Conservation (phyloP, 2,113 vertebrate species). For the Myiagra hebetior region DNA sequence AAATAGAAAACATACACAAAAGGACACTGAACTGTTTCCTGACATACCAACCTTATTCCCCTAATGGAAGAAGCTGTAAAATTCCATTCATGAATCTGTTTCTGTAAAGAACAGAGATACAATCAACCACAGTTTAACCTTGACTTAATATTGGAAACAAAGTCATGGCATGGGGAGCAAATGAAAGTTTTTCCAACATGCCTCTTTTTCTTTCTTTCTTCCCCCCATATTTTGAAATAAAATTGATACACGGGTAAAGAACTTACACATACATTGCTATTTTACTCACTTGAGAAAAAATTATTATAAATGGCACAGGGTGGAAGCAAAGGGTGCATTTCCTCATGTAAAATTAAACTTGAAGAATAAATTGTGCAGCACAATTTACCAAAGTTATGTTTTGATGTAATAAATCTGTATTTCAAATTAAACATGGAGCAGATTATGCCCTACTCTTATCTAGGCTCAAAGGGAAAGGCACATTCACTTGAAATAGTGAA, state of each 20-base stretch:
- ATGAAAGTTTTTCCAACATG: not conserved
- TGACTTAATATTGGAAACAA: not conserved
- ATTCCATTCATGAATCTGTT: slow-evolving; percentile 94
- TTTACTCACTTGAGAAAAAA: not conserved
- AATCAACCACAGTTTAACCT: not conserved
- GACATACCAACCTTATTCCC: slow-evolving; percentile 86
- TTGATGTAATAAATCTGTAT: not conserved
- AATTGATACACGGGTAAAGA: not conserved
- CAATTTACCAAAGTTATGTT: not conserved
- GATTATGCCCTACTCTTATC: not conserved
- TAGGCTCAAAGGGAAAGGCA: not conserved
- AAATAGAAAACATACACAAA: not conserved
- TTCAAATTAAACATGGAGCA: not conserved
- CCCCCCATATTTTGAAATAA: not conserved
- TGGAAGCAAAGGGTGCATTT: not conserved
- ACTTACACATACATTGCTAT: not conserved
- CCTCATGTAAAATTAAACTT: not conserved
- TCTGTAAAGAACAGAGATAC: slow-evolving; percentile 73
- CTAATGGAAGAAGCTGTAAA: slow-evolving; percentile 89
- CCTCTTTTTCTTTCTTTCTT: not conserved
- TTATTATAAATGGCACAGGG: not conserved
- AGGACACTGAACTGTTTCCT: not conserved
- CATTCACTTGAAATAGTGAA: not conserved
- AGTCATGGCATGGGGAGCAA: not conserved
- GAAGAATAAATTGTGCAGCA: not conserved